Evolutionary conservation across 2,113 vertebrate species (phyloP), one percentile per base, ranked within the genome.

Genomic region (Passer montanus): DNA sequence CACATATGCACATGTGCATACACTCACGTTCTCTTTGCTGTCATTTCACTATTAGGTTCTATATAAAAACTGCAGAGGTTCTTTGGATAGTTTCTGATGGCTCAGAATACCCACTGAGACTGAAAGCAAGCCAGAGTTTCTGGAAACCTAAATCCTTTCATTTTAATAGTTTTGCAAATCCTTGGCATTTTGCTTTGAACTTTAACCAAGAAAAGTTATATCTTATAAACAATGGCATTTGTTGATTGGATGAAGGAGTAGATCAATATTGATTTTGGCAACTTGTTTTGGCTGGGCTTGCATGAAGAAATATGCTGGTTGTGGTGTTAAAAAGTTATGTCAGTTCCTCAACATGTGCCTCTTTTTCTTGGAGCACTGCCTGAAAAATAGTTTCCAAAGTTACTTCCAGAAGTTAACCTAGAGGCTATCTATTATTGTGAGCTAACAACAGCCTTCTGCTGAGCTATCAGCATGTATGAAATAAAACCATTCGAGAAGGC

Each of bases 161-260:
- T 98, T 98, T 98, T 97, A 98, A 98, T 97, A 97, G 94, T 97
- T 98, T 98, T 97, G 80, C 97, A 98, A 98, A 98, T 98, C 97
- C 97, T 98, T 98, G 96, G 98, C 97, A 83, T 97, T 98, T 96
- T 98, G 97, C 99, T 99, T 99, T 99, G 99, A 99, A 99, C 97
- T 95, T 96, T 89, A 97, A 99, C 99, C 99, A 99, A 99, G 98
- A 99, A 99, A 98, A 99, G 99, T 98, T 98, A 97, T 97, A 98
- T 98, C 98, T 98, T 98, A 98, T 99, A 99, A 99, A 99, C 99
- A 99, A 99, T 98, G 98, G 98, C 97, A 98, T 98, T 98, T 99
- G 99, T 99, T 99, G 99, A 99, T 99, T 98, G 98, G 98, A 97
- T 97, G 97, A 97, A 97, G 96, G 95, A 96, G 97, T 98, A 97